Base-by-base conservation (phyloP, 2,888 invertebrate genomes). In the Mimas tiliae region DNA sequence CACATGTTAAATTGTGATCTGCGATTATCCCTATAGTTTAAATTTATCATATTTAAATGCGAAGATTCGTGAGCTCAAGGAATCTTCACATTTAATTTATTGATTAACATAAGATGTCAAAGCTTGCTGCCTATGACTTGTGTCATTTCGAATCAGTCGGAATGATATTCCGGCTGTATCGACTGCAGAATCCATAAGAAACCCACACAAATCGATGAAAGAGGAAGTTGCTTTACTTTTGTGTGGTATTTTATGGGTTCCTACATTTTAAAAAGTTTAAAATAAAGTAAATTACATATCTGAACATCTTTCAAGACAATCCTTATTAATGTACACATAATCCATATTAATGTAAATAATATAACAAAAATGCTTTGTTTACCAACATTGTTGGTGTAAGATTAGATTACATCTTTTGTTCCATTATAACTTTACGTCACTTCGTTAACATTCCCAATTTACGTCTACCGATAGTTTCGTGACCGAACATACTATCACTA, bases 1-100 rank as follows among this genome's bases (percentile, higher is more conserved):
- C 88, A 92, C 78, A 77, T 89, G 87, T 89, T 91, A 93, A 92
- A 90, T 93, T 93, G 93, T 93, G 92, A 92, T 88, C 81, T 88
- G 90, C 91, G 88, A 91, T 87, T 79, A 82, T 85, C 88, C 90
- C 90, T 91, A 92, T 87, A 85, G 79, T 83, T 85, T 80, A 79
- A 80, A 73, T 81, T 77, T 82, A 82, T 82, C 75, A 82, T 78
- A 74, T 80, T 88, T 85, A 90, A 93, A 92, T 88, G 86, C 81
- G 81, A 87, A 90, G 87, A 89, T 86, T 86, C 91, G 80, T 84
- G 93, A 93, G 93, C 93, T 93, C 93, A 75, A 75, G 82, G 89
- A 89, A 89, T 88, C 87, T 88, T 86, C 85, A 83, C 80, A 89
- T 88, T 90, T 86, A 89, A 79, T 74, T 83, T 80, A 84, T 79